Conservation (phyloP, 1,140 invertebrate species). For the Charaxes varanes region DNA sequence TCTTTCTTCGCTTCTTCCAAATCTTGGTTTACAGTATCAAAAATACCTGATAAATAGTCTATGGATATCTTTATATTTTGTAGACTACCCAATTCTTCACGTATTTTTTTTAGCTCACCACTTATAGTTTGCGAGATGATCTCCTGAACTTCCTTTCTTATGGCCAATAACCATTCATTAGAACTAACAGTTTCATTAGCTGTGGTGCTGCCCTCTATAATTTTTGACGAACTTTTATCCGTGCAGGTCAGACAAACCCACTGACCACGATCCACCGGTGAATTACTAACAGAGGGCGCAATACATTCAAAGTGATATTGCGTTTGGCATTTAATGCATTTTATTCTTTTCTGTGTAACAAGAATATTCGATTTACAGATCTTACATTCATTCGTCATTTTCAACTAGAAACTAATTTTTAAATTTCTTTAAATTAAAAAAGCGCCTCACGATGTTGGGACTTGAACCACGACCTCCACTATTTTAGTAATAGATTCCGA, state of each 20-base stretch:
- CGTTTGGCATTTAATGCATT: conserved; percentile 4
- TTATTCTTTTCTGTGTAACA: conserved; percentile 8
- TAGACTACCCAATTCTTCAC: conserved; percentile 1
- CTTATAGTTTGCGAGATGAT: conserved; percentile 1
- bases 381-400: too few relatives aligned
- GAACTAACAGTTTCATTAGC: neutral
- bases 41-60: conserved; percentile 2
- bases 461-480: too few relatives aligned
- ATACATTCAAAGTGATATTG: conserved; percentile 1
- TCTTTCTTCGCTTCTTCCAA: conserved; percentile 2
- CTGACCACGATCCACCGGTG: neutral
- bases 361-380: too few relatives aligned
- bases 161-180: conserved; percentile 1
- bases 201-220: neutral
- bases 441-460: too few relatives aligned
- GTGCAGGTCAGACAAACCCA: conserved; percentile 1
- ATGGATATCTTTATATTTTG: conserved; percentile 1
- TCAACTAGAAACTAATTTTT: too few relatives aligned
- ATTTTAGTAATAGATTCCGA: too few relatives aligned
- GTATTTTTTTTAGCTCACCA: conserved; percentile 1
- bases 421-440: too few relatives aligned
- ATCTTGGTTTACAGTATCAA: conserved; percentile 3
- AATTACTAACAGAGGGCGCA: neutral
- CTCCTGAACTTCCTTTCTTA: conserved; percentile 1
- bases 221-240: neutral